These are phyloP conservation scores for Harmothoe impar DNA, from an alignment of 2,888 invertebrate genomes.

Conservation along the genomic window DNA sequence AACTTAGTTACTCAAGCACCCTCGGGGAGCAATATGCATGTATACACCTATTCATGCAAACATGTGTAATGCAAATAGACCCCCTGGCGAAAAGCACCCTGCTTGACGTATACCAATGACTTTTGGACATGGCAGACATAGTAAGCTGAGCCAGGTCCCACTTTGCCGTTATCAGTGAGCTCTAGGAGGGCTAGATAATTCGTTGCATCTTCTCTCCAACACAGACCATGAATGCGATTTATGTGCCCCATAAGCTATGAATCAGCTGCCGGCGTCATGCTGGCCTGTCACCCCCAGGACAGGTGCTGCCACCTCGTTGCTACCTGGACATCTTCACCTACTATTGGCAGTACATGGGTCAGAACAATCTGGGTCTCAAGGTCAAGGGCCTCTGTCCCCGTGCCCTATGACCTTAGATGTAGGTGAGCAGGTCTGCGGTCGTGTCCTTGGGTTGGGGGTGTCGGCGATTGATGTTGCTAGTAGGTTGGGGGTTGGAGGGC, in stretches of 20 bases:
- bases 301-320: constrained; percentile 8
- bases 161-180: neutral
- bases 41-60: too few relatives aligned
- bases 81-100: too few relatives aligned
- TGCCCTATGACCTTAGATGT: neutral
- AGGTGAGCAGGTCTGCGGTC: neutral
- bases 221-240: neutral
- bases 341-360: neutral
- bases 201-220: neutral
- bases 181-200: neutral
- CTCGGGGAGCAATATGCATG: too few relatives aligned
- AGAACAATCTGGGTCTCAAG: neutral
- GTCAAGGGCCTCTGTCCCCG: neutral
- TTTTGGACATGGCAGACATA: constrained; percentile 20
- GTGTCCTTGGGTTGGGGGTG: neutral
- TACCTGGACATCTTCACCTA: neutral
- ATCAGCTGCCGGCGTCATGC: neutral
- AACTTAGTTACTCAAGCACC: too few relatives aligned
- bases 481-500: neutral
- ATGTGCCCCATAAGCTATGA: constrained; percentile 14
- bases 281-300: neutral
- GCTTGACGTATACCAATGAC: neutral
- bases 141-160: neutral
- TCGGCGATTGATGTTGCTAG: neutral
- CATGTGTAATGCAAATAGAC: too few relatives aligned